These are phyloP conservation scores for Stomatorhinus walkeri DNA, from an alignment of 2,797 vertebrate species.

Conservation along the genomic window DNA sequence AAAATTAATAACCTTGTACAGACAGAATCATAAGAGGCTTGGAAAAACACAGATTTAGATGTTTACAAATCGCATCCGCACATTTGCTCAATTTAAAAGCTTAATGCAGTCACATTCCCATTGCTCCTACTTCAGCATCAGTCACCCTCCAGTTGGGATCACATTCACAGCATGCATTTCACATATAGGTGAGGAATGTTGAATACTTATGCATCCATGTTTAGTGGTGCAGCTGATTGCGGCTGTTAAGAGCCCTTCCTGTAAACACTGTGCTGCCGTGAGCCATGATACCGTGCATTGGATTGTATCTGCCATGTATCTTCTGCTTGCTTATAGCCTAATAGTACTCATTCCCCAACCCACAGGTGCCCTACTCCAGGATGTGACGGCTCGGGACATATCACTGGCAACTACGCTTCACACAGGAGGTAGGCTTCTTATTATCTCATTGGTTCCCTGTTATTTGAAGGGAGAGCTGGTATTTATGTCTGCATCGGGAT, in stretches of 20 bases:
- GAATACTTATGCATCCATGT: background rate
- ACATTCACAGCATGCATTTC: background rate
- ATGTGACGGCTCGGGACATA: constrained; percentile 95
- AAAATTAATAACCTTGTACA: background rate
- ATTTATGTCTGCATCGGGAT: background rate
- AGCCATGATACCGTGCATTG: background rate
- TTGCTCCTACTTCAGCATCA: background rate
- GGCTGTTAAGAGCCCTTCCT: background rate
- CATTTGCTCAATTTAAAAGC: background rate
- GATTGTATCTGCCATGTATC: background rate
- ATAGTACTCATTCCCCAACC: constrained; percentile 12
- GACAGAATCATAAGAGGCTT: background rate
- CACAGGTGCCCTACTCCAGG: constrained; percentile 92
- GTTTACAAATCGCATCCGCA: background rate
- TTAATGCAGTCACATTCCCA: background rate
- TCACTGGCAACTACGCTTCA: constrained; percentile 95
- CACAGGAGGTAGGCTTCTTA: constrained; percentile 80
- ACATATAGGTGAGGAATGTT: background rate
- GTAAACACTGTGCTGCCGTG: background rate
- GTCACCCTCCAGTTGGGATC: background rate
- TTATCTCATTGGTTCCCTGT: background rate
- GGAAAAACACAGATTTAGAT: background rate
- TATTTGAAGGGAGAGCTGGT: constrained; percentile 8
- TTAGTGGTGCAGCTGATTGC: background rate
- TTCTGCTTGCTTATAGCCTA: background rate